Evolutionary conservation across 1,140 invertebrate species (phyloP).

Genomic region (Drosophila aff.): DNA sequence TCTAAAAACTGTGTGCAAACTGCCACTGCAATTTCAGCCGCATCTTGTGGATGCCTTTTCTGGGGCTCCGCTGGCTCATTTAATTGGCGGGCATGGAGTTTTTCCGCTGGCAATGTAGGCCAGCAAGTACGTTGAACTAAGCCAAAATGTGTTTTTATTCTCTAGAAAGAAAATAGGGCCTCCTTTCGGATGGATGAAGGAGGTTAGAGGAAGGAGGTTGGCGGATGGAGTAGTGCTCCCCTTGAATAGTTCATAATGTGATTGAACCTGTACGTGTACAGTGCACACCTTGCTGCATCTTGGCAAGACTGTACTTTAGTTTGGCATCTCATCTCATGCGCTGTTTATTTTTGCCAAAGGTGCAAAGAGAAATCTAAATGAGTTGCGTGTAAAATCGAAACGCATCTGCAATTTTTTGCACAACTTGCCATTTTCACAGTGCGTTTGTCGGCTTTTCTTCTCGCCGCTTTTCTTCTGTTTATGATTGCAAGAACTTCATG

Average conservation of each 20-base stretch:
- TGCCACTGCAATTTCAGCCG: slow-evolving; percentile 12
- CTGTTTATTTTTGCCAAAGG: slow-evolving; percentile 65
- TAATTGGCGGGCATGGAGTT: slow-evolving; percentile 56
- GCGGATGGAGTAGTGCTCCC: background rate
- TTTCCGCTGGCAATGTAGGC: slow-evolving; percentile 69
- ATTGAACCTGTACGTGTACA: slow-evolving; percentile 62
- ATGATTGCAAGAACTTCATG: slow-evolving; percentile 57
- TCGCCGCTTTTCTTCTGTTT: slow-evolving; percentile 45
- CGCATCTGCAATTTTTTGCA: slow-evolving; percentile 36
- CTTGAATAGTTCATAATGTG: slow-evolving; percentile 71
- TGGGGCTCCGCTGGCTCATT: slow-evolving; percentile 49
- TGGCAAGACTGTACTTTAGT: slow-evolving; percentile 36
- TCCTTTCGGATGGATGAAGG: background rate
- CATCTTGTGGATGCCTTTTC: slow-evolving; percentile 41
- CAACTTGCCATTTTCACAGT: slow-evolving; percentile 24
- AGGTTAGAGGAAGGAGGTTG: background rate
- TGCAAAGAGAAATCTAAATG: slow-evolving; percentile 65
- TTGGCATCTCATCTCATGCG: slow-evolving; percentile 22
- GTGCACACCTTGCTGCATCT: slow-evolving; percentile 34
- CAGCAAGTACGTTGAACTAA: slow-evolving; percentile 83
- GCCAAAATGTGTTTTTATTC: slow-evolving; percentile 22
- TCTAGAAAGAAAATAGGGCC: slow-evolving; percentile 1
- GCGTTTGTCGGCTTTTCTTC: slow-evolving; percentile 22
- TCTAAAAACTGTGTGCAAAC: slow-evolving; percentile 6
- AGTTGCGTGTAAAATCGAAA: slow-evolving; percentile 57